Conservation (phyloP, 2,113 vertebrate genomes). For the Telmatochromis sp. region DNA sequence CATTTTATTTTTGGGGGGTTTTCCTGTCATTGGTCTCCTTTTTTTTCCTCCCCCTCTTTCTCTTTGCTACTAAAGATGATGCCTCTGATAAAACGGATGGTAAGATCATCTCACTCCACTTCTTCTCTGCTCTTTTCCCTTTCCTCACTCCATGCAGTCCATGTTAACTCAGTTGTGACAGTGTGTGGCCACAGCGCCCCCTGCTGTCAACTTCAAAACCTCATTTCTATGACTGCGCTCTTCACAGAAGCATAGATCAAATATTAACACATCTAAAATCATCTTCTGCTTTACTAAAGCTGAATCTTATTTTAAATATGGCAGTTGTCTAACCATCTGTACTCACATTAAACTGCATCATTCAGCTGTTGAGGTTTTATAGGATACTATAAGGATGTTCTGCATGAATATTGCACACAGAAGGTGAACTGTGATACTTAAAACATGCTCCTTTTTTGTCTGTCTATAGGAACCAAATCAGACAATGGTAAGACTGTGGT, state of each 20-base stretch:
- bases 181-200: constrained; percentile 34
- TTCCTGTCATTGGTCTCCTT: constrained; percentile 11
- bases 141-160: constrained; percentile 8
- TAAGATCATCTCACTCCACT: constrained; percentile 79
- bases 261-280: constrained; percentile 3
- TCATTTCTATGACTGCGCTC: neutral
- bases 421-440: constrained; percentile 23
- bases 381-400: neutral
- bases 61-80: constrained; percentile 89
- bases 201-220: constrained; percentile 21
- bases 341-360: neutral
- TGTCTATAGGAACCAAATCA: constrained; percentile 83
- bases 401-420: neutral
- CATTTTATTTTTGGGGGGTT: constrained; percentile 1
- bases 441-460: constrained; percentile 61
- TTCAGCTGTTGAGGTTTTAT: neutral
- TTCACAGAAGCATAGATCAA: neutral
- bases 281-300: constrained; percentile 3
- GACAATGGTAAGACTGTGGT: constrained; percentile 83
- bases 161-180: neutral
- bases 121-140: constrained; percentile 6
- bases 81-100: constrained; percentile 98
- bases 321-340: neutral
- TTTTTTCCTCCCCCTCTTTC: constrained; percentile 49
- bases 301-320: neutral